A percentile compares a stretch with the other conserved stretches of the same genome.
These are phyloP conservation scores for Tigriopus californicus DNA, from an alignment of 2,888 invertebrate genomes.

Conservation along the genomic window DNA sequence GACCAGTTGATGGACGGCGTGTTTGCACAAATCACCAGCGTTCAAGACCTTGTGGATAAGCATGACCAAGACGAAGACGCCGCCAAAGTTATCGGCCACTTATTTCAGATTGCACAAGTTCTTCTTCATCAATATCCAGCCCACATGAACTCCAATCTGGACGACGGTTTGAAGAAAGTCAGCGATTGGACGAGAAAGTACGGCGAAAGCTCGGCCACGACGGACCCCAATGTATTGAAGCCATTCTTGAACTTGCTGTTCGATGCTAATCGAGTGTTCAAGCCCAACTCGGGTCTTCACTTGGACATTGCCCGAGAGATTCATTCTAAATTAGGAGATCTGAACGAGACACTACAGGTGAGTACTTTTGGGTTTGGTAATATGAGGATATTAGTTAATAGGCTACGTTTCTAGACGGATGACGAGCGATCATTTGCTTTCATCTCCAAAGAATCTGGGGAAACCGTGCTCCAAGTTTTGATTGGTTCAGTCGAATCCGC, in stretches of 20 bases:
- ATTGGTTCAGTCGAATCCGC: neutral
- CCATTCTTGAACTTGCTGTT: neutral
- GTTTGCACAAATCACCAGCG: too few species aligned
- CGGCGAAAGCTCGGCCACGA: neutral
- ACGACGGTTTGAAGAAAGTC: neutral
- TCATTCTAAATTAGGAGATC: neutral
- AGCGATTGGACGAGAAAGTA: neutral
- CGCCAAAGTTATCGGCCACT: neutral
- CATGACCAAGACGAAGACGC: neutral
- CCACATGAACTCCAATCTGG: neutral
- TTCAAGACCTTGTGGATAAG: neutral
- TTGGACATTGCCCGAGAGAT: neutral
- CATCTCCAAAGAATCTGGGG: neutral
- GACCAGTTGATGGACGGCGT: too few species aligned
- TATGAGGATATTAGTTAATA: too few species aligned
- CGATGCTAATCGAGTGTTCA: neutral
- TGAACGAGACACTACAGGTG: neutral
- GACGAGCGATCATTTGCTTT: neutral
- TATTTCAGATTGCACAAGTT: neutral
- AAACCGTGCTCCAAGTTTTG: neutral
- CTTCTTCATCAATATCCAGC: neutral
- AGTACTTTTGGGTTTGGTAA: too few species aligned
- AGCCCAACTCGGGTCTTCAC: neutral
- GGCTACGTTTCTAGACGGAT: too few species aligned
- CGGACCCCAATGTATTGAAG: neutral